Conservation (phyloP, 2,113 vertebrate species). For the Mormyrus iriodes region DNA sequence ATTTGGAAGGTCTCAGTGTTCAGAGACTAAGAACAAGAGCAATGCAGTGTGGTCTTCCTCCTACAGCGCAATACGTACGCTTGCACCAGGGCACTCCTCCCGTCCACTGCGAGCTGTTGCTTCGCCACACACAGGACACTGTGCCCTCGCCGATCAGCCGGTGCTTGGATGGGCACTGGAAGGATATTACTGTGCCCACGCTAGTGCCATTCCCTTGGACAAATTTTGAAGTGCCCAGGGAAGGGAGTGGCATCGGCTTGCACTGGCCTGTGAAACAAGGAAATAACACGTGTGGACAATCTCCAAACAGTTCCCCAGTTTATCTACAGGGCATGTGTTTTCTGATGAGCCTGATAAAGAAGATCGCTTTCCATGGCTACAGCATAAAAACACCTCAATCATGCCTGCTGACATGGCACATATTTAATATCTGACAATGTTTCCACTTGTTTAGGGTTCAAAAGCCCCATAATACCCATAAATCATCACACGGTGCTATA, state of each 20-base stretch:
- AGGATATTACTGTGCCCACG: slow-evolving; percentile 67
- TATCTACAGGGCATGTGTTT: background rate
- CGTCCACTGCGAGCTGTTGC: slow-evolving; percentile 67
- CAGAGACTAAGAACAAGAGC: background rate
- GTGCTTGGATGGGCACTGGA: slow-evolving; percentile 71
- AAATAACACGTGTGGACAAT: background rate
- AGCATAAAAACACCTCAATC: background rate
- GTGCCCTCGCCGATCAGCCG: slow-evolving; percentile 62
- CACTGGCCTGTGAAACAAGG: slow-evolving; percentile 61
- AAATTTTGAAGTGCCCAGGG: slow-evolving; percentile 60
- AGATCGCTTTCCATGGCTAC: background rate
- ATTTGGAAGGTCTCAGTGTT: background rate
- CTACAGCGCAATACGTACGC: slow-evolving; percentile 59
- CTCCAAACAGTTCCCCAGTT: no score
- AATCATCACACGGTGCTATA: background rate
- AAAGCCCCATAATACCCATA: background rate
- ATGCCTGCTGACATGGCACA: background rate
- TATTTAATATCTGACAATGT: background rate
- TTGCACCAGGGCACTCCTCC: slow-evolving; percentile 66
- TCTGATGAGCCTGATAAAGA: background rate
- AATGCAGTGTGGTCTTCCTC: background rate
- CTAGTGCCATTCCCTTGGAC: slow-evolving; percentile 71
- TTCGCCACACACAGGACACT: slow-evolving; percentile 65
- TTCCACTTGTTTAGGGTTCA: background rate
- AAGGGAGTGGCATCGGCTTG: slow-evolving; percentile 53